phyloP scores from a whole-genome alignment of 2,888 invertebrate genomes.

The Cerceris ruficornis region DNA sequence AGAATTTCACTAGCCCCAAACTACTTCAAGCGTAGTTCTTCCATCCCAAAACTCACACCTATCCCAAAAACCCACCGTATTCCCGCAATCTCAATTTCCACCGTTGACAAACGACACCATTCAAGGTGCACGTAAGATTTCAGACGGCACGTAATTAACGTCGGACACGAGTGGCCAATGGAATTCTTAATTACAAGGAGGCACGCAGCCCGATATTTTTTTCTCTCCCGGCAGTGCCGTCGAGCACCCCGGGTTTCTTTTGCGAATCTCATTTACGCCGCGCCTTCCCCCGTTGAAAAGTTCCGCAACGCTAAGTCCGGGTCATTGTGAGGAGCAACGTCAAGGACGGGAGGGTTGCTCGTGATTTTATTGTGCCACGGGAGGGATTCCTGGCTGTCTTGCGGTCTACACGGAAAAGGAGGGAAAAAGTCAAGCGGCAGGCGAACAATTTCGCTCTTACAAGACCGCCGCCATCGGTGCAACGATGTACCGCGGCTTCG shows the following conservation, averaged over 20 bases:
- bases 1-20: too few relatives aligned
- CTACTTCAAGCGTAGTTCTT: too few relatives aligned
- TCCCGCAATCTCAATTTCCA: too few relatives aligned
- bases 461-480: slow-evolving; percentile 4
- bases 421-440: slow-evolving; percentile 50
- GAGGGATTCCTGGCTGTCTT: slow-evolving; percentile 40
- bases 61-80: too few relatives aligned
- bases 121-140: too few relatives aligned
- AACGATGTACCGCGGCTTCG: slow-evolving; percentile 22
- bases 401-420: slow-evolving; percentile 26
- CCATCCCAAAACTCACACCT: too few relatives aligned
- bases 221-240: not conserved
- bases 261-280: slow-evolving; percentile 17
- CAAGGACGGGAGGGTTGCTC: slow-evolving; percentile 51
- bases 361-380: slow-evolving; percentile 49
- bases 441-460: slow-evolving; percentile 56
- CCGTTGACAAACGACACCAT: too few relatives aligned
- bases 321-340: slow-evolving; percentile 46
- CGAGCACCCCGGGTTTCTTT: slow-evolving; percentile 22
- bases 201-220: not conserved
- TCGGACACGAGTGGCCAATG: too few relatives aligned
- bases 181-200: not conserved
- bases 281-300: not conserved
- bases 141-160: too few relatives aligned
- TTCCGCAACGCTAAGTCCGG: slow-evolving; percentile 46